Evolutionary conservation across 2,797 vertebrate genomes (phyloP), one percentile per base, ranked within the genome.

Genomic region (Toxotes lorentzi): DNA sequence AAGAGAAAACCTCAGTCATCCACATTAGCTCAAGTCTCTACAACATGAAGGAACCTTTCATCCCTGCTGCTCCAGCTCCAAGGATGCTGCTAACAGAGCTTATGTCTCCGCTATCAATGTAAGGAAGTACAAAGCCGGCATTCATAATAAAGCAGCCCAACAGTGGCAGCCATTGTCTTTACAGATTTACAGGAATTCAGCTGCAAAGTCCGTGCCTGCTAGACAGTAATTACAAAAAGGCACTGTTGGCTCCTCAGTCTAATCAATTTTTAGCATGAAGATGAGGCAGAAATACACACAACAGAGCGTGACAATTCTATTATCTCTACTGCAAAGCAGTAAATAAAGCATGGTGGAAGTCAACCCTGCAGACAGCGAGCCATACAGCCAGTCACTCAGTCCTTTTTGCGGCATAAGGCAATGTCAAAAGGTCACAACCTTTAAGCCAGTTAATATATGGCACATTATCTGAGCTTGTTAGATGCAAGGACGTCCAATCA

Each of bases 391-490:
- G 0, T 2, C 64, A 32, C 34, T 4, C 24, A 21, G 35, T 38
- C 40, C 56, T 79, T 56, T 2, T 30, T 78, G 84, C 84, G 86
- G 91, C 93, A 90, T 72, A 54, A 84, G 61, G 65, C 93, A 93
- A 94, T 70, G 91, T 91, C 91, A 93, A 84, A 79, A 66, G 90
- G 93, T 90, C 88, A 85, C n/a, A 5, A 32, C 34, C 11, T 24
- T 7, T 3, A 43, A 73, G 48, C 0, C 32, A 16, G 1, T 23
- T 60, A 41, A 40, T 38, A 9, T 38, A 48, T 40, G 48, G 59
- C 54, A 43, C 56, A 68, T 43, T 24, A 73, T 30, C 30, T 21
- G 27, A 35, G 67, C n/a, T 11, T 1, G 50, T 66, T 43, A 13
- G 43, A 61, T 21, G 17, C 57, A 56, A 53, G 53, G 43, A 64